These are phyloP conservation scores for Drosophila kikkawai DNA, from an alignment of 1,140 invertebrate species.

Conservation along the genomic window DNA sequence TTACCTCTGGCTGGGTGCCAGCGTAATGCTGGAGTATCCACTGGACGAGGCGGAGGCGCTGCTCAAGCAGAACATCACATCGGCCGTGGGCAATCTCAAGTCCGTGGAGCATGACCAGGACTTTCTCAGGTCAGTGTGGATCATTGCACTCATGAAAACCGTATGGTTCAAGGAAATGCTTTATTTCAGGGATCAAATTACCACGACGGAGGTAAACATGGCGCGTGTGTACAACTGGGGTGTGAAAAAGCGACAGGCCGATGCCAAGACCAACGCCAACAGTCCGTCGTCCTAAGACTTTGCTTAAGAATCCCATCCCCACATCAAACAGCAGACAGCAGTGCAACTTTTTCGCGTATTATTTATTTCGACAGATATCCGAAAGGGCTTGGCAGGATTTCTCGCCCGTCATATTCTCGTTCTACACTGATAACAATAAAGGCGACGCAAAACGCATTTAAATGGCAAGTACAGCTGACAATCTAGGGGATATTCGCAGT, in stretches of 20 bases:
- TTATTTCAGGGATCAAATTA: slow-evolving; percentile 95
- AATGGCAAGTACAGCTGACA: background rate
- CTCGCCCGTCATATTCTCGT: slow-evolving; percentile 48
- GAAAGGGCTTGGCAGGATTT: slow-evolving; percentile 30
- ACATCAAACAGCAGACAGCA: slow-evolving; percentile 16
- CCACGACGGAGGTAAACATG: slow-evolving; percentile 99
- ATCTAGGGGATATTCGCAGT: background rate
- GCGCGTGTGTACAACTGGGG: slow-evolving; percentile 98
- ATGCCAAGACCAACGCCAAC: slow-evolving; percentile 62
- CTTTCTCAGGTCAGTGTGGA: slow-evolving; percentile 71
- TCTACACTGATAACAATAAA: slow-evolving; percentile 63
- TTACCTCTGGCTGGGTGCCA: slow-evolving; percentile 98
- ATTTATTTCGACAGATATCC: slow-evolving; percentile 65
- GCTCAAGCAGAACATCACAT: slow-evolving; percentile 94
- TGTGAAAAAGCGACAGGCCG: slow-evolving; percentile 93
- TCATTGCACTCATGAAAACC: no score
- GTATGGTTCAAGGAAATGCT: background rate
- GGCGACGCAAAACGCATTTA: slow-evolving; percentile 37
- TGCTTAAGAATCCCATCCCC: slow-evolving; percentile 14
- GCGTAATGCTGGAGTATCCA: slow-evolving; percentile 99
- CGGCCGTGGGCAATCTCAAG: slow-evolving; percentile 93
- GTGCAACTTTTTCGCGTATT: slow-evolving; percentile 43
- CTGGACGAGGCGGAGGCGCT: slow-evolving; percentile 96
- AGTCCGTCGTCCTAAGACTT: slow-evolving; percentile 50
- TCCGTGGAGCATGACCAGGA: slow-evolving; percentile 96